Evolutionary conservation across 2,797 vertebrate genomes (phyloP).

Genomic region (Botia kubotai): DNA sequence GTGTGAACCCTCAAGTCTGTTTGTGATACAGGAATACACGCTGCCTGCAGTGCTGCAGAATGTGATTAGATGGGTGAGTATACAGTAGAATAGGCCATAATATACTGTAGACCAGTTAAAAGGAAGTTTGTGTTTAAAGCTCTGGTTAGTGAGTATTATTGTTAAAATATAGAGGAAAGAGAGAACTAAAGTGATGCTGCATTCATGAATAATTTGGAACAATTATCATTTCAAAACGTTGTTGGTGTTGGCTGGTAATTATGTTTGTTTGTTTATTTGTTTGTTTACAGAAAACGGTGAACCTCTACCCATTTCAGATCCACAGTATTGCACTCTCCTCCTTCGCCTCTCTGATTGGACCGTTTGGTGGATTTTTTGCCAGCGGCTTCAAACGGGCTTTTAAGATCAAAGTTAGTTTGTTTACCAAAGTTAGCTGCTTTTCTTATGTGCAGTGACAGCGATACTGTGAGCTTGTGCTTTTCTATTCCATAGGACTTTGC

Average conservation of each 20-base stretch:
- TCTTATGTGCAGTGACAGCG: background rate
- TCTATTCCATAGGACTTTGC: slow-evolving; percentile 87
- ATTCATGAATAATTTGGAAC: background rate
- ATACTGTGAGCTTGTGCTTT: background rate
- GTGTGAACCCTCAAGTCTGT: slow-evolving; percentile 91
- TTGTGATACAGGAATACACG: slow-evolving; percentile 88
- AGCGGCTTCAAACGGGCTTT: slow-evolving; percentile 98
- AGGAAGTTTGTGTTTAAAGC: background rate
- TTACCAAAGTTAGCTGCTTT: no score
- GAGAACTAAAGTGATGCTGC: background rate
- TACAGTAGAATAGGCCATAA: background rate
- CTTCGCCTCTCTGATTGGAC: slow-evolving; percentile 93
- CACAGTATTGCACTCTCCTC: slow-evolving; percentile 93
- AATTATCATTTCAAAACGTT: background rate
- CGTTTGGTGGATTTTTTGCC: slow-evolving; percentile 96
- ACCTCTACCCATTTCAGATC: slow-evolving; percentile 93
- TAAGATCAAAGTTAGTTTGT: slow-evolving; percentile 90
- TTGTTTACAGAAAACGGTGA: slow-evolving; percentile 83
- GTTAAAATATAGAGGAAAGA: background rate
- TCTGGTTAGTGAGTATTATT: background rate
- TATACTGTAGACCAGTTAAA: no score
- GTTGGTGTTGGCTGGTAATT: background rate
- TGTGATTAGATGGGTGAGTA: slow-evolving; percentile 82
- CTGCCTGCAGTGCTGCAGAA: slow-evolving; percentile 82
- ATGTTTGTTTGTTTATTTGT: background rate